A percentile compares a stretch with the other conserved stretches of the same genome.
Conservation (phyloP, 92 coral and sea anemone genomes). For the Actinostola sp. region DNA sequence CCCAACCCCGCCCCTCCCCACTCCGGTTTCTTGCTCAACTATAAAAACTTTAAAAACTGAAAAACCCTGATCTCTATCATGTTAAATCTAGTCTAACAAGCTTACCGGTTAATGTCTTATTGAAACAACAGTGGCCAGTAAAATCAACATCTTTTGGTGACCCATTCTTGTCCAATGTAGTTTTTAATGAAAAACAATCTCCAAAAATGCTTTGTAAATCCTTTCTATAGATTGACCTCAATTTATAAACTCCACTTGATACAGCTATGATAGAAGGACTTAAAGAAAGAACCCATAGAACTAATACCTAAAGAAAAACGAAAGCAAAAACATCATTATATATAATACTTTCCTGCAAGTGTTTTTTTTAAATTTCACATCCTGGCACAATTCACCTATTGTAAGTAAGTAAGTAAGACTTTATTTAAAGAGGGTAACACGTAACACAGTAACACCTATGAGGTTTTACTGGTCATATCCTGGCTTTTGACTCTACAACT, state of each 20-base stretch:
- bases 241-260: constrained; percentile 15
- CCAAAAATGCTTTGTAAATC: background rate
- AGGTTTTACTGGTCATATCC: no score
- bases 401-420: no score
- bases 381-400: no score
- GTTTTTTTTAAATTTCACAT: no score
- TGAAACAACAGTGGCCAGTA: constrained; percentile 11
- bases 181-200: constrained; percentile 10
- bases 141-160: background rate
- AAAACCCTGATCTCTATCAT: background rate
- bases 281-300: background rate
- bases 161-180: background rate
- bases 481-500: no score
- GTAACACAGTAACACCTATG: no score
- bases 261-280: background rate
- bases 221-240: constrained; percentile 10
- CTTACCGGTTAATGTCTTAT: constrained; percentile 8
- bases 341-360: no score
- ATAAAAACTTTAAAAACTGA: no score
- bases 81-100: background rate
- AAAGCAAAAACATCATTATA: background rate
- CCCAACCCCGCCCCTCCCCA: no score
- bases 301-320: background rate
- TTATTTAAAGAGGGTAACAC: no score
- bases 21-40: no score